These are phyloP conservation scores for Hemicrepidius hirtus DNA, from an alignment of 2,888 invertebrate species.

Conservation along the genomic window DNA sequence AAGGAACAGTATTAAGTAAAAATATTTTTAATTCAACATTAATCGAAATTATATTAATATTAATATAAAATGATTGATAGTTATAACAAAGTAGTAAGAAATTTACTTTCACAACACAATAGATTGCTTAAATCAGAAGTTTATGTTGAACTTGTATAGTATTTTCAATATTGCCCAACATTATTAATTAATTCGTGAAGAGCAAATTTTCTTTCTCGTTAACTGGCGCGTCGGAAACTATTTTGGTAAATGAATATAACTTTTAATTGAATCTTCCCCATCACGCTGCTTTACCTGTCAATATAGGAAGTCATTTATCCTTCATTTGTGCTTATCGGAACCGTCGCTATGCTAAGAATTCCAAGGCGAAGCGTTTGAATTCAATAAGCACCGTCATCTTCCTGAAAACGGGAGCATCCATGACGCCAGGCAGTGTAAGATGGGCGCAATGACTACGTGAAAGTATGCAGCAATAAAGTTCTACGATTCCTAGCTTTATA, in stretches of 20 bases:
- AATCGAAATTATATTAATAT: no score
- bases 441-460: conserved; percentile 60
- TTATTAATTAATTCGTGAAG: neutral
- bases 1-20: no score
- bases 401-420: conserved; percentile 57
- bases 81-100: no score
- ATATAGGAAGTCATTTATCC: conserved; percentile 63
- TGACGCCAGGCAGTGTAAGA: conserved; percentile 54
- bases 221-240: neutral
- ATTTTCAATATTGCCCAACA: no score
- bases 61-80: no score
- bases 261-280: conserved; percentile 50
- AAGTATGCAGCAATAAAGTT: conserved; percentile 62
- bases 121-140: no score
- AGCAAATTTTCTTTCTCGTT: neutral
- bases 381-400: conserved; percentile 66
- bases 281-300: conserved; percentile 58
- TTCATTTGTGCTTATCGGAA: conserved; percentile 61
- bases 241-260: conserved; percentile 39
- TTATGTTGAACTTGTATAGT: no score
- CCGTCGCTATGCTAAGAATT: conserved; percentile 63
- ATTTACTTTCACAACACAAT: no score
- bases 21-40: no score
- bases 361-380: conserved; percentile 64
- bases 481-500: conserved; percentile 35